These are phyloP conservation scores for Sparidentex hasta DNA, from an alignment of 2,797 vertebrate genomes.

Conservation along the genomic window DNA sequence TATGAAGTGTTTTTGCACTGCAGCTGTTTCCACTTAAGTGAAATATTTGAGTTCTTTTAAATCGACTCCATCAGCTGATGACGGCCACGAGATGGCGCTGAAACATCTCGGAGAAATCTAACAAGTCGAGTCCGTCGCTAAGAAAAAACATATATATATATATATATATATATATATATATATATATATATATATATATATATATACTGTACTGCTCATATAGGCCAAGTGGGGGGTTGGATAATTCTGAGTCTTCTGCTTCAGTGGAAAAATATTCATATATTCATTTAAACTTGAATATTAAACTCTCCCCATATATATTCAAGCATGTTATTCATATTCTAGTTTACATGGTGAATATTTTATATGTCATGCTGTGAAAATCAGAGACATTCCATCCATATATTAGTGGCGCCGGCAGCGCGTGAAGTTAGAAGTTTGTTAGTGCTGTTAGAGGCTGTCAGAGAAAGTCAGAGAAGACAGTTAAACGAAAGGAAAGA, in stretches of 20 bases:
- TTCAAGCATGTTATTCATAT: not conserved
- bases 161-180: too few relatives aligned
- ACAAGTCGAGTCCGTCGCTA: not conserved
- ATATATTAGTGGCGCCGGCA: slow-evolving; percentile 13
- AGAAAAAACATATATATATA: not conserved
- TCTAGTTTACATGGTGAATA: slow-evolving; percentile 6
- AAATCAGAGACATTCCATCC: slow-evolving; percentile 10
- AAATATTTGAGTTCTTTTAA: too few relatives aligned
- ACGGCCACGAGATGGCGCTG: not conserved
- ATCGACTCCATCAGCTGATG: not conserved
- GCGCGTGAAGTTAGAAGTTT: slow-evolving; percentile 3
- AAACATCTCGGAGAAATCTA: not conserved
- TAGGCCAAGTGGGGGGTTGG: not conserved
- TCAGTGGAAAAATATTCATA: not conserved
- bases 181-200: too few relatives aligned
- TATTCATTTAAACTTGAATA: not conserved
- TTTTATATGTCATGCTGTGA: slow-evolving; percentile 9
- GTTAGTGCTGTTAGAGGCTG: slow-evolving; percentile 71
- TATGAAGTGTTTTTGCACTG: too few relatives aligned
- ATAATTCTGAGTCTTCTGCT: not conserved
- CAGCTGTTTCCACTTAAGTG: too few relatives aligned
- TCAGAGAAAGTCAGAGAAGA: slow-evolving; percentile 15
- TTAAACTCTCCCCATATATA: slow-evolving; percentile 10
- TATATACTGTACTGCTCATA: not conserved
- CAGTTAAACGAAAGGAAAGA: slow-evolving; percentile 57